phyloP scores from a whole-genome alignment of 2,797 vertebrate species.

The Tangara arthus region DNA sequence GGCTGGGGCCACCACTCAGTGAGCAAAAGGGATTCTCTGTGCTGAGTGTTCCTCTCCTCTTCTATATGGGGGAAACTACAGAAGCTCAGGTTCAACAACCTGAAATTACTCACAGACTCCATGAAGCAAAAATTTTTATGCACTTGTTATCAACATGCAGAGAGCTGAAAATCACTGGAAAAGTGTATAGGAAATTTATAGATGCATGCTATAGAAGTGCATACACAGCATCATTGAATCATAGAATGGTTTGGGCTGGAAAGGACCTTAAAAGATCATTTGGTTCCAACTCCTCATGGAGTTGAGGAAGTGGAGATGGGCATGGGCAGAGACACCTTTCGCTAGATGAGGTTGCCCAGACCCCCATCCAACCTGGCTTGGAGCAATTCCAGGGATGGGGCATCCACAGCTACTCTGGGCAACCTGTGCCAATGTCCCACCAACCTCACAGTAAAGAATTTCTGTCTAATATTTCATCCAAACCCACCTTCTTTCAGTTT shows the following conservation, averaged over 20 bases:
- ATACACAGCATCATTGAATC: neutral
- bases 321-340: neutral
- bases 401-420: neutral
- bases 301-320: too few relatives aligned
- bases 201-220: neutral
- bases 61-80: neutral
- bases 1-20: neutral
- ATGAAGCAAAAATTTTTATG: neutral
- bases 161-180: neutral
- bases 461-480: neutral
- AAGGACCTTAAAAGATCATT: neutral
- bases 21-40: neutral
- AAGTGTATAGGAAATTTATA: neutral
- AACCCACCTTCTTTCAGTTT: neutral
- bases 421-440: too few relatives aligned
- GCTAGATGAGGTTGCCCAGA: neutral
- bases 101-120: neutral
- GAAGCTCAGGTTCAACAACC: neutral
- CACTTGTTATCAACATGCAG: neutral
- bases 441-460: neutral
- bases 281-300: neutral
- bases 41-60: neutral
- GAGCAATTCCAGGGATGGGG: neutral
- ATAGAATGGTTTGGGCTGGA: neutral
- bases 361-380: neutral